Evolutionary conservation across 2,113 vertebrate genomes (phyloP).

Genomic region (Aspiorhynchus laticeps): DNA sequence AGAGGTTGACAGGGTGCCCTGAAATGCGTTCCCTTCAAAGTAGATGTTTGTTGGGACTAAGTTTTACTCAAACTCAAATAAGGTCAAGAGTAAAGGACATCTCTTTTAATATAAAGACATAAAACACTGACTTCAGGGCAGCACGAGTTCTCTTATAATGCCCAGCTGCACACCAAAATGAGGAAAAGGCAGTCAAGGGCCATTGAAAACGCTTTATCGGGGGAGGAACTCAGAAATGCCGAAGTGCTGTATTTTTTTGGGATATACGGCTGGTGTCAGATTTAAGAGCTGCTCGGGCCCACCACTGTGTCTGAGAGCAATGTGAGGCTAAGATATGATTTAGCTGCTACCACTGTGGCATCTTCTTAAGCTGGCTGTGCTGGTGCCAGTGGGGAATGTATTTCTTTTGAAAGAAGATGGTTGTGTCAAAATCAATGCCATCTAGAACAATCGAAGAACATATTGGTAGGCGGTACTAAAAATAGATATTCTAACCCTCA

Average conservation of each 20-base stretch:
- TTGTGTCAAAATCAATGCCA: background rate
- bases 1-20: background rate
- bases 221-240: conserved; percentile 24
- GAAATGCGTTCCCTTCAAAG: conserved; percentile 4
- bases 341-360: background rate
- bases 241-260: conserved; percentile 28
- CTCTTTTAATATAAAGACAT: conserved; percentile 42
- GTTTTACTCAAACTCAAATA: conserved; percentile 34
- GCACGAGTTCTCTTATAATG: conserved; percentile 15
- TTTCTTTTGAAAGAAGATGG: background rate
- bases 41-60: background rate
- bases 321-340: conserved; percentile 25
- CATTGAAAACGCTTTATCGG: conserved; percentile 36
- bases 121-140: conserved; percentile 5
- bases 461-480: background rate
- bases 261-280: conserved; percentile 37
- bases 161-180: conserved; percentile 35
- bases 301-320: conserved; percentile 27
- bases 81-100: conserved; percentile 42
- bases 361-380: background rate
- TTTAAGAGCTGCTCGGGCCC: conserved; percentile 22
- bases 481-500: background rate
- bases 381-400: background rate
- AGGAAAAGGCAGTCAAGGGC: conserved; percentile 39
- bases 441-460: background rate